Percentiles rank a stretch among this genome's conserved stretches.
These are phyloP conservation scores for Ectobius pallidus DNA, from an alignment of 2,888 invertebrate species.

Conservation along the genomic window DNA sequence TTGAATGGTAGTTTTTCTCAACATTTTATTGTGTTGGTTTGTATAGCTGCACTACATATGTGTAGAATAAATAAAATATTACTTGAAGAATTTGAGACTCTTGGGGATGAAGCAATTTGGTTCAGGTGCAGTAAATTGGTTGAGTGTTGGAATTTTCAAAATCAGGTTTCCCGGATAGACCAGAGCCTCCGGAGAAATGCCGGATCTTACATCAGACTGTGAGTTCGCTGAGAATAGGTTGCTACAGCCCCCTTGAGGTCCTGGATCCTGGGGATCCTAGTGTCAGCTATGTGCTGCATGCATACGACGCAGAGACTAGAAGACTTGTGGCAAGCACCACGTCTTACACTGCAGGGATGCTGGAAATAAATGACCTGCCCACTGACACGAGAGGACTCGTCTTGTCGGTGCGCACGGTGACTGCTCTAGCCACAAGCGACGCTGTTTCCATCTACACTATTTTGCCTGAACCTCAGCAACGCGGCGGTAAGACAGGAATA, in stretches of 20 bases:
- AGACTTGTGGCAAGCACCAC: conserved; percentile 59
- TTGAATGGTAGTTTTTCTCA: too few species aligned
- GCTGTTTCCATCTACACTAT: conserved; percentile 48
- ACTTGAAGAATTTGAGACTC: too few species aligned
- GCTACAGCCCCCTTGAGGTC: conserved; percentile 45
- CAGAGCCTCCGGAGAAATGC: conserved; percentile 61
- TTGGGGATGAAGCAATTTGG: too few species aligned
- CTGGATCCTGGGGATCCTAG: conserved; percentile 49
- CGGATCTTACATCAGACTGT: conserved; percentile 57
- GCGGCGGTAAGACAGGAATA: conserved; percentile 23
- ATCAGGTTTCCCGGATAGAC: conserved; percentile 44
- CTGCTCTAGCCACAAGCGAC: conserved; percentile 59
- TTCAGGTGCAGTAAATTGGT: not conserved
- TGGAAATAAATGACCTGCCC: conserved; percentile 58
- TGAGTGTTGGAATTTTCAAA: conserved; percentile 8
- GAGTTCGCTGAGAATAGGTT: conserved; percentile 57
- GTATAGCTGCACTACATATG: too few species aligned
- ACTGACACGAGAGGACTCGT: conserved; percentile 52
- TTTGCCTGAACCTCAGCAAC: conserved; percentile 33
- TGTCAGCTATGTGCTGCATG: conserved; percentile 60
- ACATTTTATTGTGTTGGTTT: too few species aligned
- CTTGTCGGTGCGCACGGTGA: conserved; percentile 59
- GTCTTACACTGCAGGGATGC: conserved; percentile 57
- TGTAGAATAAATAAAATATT: too few species aligned
- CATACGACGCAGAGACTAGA: conserved; percentile 60